Evolutionary conservation across 2,797 vertebrate species (phyloP), one percentile per base, ranked within the genome.

Genomic region (Diplodus puntazzo): DNA sequence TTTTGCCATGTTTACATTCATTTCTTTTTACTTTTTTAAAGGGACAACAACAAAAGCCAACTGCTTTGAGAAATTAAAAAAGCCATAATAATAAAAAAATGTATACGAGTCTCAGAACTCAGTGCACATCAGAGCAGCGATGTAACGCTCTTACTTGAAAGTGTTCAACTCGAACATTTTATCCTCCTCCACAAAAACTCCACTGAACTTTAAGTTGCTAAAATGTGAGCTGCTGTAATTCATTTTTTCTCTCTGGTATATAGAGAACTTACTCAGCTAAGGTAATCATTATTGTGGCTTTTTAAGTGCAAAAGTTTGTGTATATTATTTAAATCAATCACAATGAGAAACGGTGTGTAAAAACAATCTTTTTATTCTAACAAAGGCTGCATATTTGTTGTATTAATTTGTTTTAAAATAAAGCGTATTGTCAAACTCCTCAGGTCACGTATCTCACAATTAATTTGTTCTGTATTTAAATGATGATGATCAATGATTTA

Each of bases 361-460:
- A 71, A 65, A 48, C 4, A 30, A 11, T 18, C 0, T 43, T 66
- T 81, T 73, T 45, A 71, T 70, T 73, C 14, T 83, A 65, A 25
- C 21, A 82, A 63, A 49, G 9, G 50, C 62, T 75, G 45, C 7
- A 67, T 75, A 73, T 85, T 64, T 67, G 61, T 80, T 11, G 49
- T 42, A 43, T 65, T 54, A 0, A 72, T 61, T 63, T 65, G 13
- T 69, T 76, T 81, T 61, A 10, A 73, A 85, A 76, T 76, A 70
- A 69, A 86, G 42, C 13, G 58, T 42, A 74, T 50, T 61, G 14
- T 1, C 2, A 7, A 75, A 77, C 2, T 20, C 4, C 10, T 52
- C 8, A 39, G 30, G 65, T 67, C 13, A 18, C 21, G 16, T 18
- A 13, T 57, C 30, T 42, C n/a, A 23, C 10, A 5, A 14, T 75